Evolutionary conservation across 1,140 invertebrate genomes (phyloP), one percentile per base, ranked within the genome.

Genomic region (Heliothis virescens): DNA sequence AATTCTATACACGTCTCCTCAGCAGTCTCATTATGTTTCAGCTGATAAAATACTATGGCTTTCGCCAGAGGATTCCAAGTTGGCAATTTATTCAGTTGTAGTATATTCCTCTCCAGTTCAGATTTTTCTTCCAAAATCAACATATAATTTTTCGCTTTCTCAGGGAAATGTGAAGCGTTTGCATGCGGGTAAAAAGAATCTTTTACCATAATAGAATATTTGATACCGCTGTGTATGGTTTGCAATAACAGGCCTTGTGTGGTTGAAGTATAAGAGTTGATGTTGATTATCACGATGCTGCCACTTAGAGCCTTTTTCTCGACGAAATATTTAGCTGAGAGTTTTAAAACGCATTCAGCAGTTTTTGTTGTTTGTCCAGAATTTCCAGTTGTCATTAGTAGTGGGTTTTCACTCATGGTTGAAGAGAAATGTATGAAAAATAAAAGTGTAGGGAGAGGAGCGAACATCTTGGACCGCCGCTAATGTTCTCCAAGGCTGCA

Each of bases 101-200:
- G 69, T 79, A 95, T 94, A 81, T 95, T 91, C 75, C 90, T 89
- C 47, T 81, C 83, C 21, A 95, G 83, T 80, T 95, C 93, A 47
- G 84, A 86, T 89, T 94, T 92, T 60, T 93, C 87, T 87, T 95
- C 92, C 71, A 95, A 88, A 86, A 95, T 92, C 87, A 95, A 87
- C 91, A 95, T 91, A 85, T 95, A 95, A 90, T 95, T 95, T 85
- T 95, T 95, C 47, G 95, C 95, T 87, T 95, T 95, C 87, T 95
- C 95, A n/a, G 90, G 92, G 77, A 95, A 95, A 88, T 95, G 94
- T 5, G 95, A 94, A 29, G 94, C 94, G 84, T 95, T 95, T 16
- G 90, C 92, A 78, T 95, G 95, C 41, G 81, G 85, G 59, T 90
- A 91, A 63, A 87, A 91, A 65, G 93, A 94, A 84, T 95, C 92